A percentile compares a stretch with the other conserved stretches of the same genome.
These are phyloP conservation scores for Rhynchotus rufescens DNA, from an alignment of 2,797 vertebrate species.

Conservation along the genomic window DNA sequence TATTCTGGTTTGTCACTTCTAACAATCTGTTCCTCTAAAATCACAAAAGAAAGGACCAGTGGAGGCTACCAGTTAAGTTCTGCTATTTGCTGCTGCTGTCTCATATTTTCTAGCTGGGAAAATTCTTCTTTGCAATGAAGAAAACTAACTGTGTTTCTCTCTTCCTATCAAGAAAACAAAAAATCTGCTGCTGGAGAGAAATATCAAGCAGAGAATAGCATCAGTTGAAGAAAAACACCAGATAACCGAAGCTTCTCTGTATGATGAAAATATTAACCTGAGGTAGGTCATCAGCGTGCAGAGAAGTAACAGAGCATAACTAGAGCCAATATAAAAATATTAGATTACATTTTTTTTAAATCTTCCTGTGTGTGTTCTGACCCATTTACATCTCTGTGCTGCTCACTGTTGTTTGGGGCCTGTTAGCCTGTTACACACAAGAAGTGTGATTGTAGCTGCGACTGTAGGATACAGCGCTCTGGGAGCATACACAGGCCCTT, in stretches of 20 bases:
- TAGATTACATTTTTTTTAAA: background rate
- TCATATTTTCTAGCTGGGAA: background rate
- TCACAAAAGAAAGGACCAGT: background rate
- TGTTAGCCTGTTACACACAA: background rate
- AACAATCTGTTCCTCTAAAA: background rate
- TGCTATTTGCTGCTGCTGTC: background rate
- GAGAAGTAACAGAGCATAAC: background rate
- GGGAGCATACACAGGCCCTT: background rate
- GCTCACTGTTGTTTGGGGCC: background rate
- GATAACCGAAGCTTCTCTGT: constrained; percentile 25
- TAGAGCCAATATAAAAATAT: background rate
- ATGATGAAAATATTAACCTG: constrained; percentile 62
- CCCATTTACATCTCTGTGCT: background rate
- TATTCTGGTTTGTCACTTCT: background rate
- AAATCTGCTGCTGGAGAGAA: constrained; percentile 48
- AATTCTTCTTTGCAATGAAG: background rate
- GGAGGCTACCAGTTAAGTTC: background rate
- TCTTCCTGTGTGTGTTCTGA: background rate
- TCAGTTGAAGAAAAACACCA: constrained; percentile 64
- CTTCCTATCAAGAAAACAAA: constrained; percentile 52
- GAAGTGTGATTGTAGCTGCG: background rate
- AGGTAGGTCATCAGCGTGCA: constrained; percentile 30
- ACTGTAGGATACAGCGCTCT: background rate
- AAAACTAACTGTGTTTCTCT: background rate
- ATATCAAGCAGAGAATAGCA: constrained; percentile 26